Evolutionary conservation across 2,888 invertebrate species (phyloP).

Genomic region (Andrena flavipes): DNA sequence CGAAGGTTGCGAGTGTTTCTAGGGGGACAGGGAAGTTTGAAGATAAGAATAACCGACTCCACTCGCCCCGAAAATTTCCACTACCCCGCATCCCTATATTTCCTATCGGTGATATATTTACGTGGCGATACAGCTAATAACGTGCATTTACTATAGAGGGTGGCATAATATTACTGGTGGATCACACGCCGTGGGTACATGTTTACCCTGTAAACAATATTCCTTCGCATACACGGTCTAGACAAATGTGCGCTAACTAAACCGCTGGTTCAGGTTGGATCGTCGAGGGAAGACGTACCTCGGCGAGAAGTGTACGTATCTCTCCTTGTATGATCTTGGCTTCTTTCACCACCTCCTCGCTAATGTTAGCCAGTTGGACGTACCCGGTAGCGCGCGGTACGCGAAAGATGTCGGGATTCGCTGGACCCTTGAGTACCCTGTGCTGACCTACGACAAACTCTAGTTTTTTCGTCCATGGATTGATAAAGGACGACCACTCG

Average conservation of each 20-base stretch:
- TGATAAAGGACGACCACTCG: constrained; percentile 96
- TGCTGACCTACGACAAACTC: constrained; percentile 96
- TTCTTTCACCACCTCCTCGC: constrained; percentile 88
- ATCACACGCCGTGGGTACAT: neutral
- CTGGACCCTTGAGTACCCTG: constrained; percentile 90
- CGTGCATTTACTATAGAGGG: neutral
- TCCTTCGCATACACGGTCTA: constrained; percentile 22
- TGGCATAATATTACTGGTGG: neutral
- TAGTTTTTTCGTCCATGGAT: constrained; percentile 96
- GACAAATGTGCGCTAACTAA: constrained; percentile 31
- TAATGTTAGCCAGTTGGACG: constrained; percentile 83
- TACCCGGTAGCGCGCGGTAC: constrained; percentile 81
- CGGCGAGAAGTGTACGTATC: constrained; percentile 89
- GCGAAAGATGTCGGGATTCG: constrained; percentile 91
- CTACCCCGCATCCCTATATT: neutral
- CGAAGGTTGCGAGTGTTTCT: neutral
- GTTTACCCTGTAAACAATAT: constrained; percentile 40
- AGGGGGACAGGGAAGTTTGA: no score
- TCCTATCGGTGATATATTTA: neutral
- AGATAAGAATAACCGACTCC: neutral
- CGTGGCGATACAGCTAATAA: neutral
- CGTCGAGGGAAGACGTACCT: constrained; percentile 85
- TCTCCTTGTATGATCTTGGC: constrained; percentile 88
- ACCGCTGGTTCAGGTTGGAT: constrained; percentile 14
- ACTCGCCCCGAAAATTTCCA: neutral